A percentile compares a stretch with the other conserved stretches of the same genome.
Conservation (phyloP, 2,888 invertebrate genomes). For the Pseudococcus longispinus region DNA sequence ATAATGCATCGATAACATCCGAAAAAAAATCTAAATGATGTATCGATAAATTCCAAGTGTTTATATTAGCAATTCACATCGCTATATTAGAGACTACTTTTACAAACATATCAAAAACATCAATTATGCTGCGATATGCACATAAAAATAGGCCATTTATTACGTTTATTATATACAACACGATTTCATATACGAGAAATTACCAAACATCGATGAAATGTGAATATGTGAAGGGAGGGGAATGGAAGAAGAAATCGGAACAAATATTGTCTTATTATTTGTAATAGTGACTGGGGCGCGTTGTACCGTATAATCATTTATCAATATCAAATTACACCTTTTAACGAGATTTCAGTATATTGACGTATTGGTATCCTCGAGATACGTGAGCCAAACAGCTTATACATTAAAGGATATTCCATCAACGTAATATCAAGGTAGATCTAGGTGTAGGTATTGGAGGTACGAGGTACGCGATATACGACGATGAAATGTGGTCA, state of each 20-base stretch:
- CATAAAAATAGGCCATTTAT: background rate
- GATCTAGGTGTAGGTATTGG: no score
- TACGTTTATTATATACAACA: background rate
- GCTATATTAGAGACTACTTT: no score
- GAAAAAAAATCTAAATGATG: no score
- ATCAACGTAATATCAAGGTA: background rate
- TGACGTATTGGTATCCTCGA: constrained; percentile 14
- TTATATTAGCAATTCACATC: no score
- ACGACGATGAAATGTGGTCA: background rate
- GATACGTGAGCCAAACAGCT: background rate
- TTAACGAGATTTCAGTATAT: constrained; percentile 24
- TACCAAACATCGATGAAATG: background rate
- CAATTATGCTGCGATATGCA: no score
- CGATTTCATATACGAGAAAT: background rate
- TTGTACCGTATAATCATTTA: background rate
- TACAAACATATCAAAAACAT: no score
- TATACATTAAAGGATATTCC: background rate
- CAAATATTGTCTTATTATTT: background rate
- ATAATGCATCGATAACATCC: no score
- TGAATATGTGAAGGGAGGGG: background rate
- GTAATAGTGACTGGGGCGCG: background rate
- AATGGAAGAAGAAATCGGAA: background rate
- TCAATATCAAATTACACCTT: constrained; percentile 24
- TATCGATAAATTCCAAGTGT: background rate
- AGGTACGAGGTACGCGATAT: background rate